phyloP scores from a whole-genome alignment of 1,140 invertebrate genomes.

The Pseudomyrmex gracilis region DNA sequence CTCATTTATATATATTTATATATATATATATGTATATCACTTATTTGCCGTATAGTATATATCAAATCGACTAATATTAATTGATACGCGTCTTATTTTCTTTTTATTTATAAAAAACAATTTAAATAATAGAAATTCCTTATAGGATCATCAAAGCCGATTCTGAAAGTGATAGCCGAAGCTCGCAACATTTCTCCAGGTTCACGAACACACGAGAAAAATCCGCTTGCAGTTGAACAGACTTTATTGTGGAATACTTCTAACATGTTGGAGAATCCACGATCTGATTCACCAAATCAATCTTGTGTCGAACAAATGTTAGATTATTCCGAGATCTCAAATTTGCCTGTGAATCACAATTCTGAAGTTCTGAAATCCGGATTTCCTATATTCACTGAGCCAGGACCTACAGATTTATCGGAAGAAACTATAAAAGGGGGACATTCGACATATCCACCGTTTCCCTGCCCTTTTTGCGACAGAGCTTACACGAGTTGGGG shows the following conservation, averaged over 20 bases:
- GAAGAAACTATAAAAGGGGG: conserved; percentile 63
- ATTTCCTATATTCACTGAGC: conserved; percentile 45
- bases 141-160: conserved; percentile 72
- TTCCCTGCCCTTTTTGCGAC: conserved; percentile 89
- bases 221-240: conserved; percentile 40
- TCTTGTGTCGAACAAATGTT: conserved; percentile 36
- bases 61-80: too few relatives aligned
- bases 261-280: conserved; percentile 6
- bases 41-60: too few relatives aligned
- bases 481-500: conserved; percentile 89
- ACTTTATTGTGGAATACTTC: conserved; percentile 49
- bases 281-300: conserved; percentile 33
- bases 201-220: conserved; percentile 5
- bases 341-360: conserved; percentile 32
- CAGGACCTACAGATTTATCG: conserved; percentile 60
- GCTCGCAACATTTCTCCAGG: conserved; percentile 66
- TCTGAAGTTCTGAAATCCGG: conserved; percentile 52
- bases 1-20: too few relatives aligned
- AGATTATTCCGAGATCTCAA: conserved; percentile 59
- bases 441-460: conserved; percentile 84
- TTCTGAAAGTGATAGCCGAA: conserved; percentile 73
- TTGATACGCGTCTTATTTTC: too few relatives aligned
- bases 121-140: conserved; percentile 69
- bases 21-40: too few relatives aligned
- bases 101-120: conserved; percentile 13